These are phyloP conservation scores for Bombyx mori DNA, from an alignment of 1,140 invertebrate species.

Conservation along the genomic window DNA sequence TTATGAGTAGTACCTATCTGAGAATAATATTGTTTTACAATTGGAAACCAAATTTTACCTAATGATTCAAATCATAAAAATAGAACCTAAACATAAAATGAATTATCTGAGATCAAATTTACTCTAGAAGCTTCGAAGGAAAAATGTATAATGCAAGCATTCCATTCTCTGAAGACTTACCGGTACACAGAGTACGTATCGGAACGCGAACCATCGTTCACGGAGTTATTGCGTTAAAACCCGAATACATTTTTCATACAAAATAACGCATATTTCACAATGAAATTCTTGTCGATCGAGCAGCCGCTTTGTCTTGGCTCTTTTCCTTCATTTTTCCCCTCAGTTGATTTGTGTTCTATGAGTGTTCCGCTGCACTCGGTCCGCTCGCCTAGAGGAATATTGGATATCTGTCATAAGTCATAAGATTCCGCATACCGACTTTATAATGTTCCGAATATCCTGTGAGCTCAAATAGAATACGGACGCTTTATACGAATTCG, in stretches of 20 bases:
- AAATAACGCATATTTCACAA: constrained; percentile 57
- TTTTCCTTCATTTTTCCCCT: constrained; percentile 39
- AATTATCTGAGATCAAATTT: too few relatives aligned
- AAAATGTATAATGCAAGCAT: too few relatives aligned
- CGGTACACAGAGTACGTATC: constrained; percentile 5
- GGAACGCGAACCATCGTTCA: constrained; percentile 13
- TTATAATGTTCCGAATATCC: constrained; percentile 32
- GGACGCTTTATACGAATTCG: constrained; percentile 15
- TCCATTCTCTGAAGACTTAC: too few relatives aligned
- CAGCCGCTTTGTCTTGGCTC: constrained; percentile 31
- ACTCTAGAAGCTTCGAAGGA: too few relatives aligned
- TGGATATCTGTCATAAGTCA: constrained; percentile 51
- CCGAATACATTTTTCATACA: constrained; percentile 47
- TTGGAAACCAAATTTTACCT: too few relatives aligned
- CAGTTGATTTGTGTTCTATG: constrained; percentile 54
- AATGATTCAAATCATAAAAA: too few relatives aligned
- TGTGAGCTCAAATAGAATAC: constrained; percentile 14
- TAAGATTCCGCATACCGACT: constrained; percentile 39
- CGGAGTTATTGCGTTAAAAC: constrained; percentile 36
- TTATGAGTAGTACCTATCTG: too few relatives aligned
- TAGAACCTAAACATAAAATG: too few relatives aligned
- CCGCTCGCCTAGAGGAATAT: constrained; percentile 29
- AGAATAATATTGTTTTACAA: too few relatives aligned
- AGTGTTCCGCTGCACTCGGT: constrained; percentile 37
- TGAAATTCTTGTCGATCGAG: constrained; percentile 51